Conservation (phyloP, 2,113 vertebrate species). For the Pica pica region DNA sequence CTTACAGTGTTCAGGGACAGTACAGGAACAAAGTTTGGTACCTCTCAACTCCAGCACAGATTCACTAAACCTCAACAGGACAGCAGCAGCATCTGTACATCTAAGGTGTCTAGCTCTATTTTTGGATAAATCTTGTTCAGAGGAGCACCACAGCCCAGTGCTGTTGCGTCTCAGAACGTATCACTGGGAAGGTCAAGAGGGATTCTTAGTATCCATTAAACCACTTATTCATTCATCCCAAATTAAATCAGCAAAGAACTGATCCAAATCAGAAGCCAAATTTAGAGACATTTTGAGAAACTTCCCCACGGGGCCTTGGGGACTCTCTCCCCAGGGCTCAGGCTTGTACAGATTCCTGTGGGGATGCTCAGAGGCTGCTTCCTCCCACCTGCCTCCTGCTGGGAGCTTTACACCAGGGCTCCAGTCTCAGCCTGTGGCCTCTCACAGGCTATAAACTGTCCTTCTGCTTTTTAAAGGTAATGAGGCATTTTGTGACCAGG, state of each 20-base stretch:
- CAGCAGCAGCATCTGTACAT: not conserved
- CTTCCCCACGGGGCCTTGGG: rapidly evolving
- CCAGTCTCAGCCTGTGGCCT: not conserved
- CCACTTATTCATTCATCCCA: not conserved
- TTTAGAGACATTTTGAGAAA: not conserved
- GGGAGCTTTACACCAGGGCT: not conserved
- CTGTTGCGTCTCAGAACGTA: not conserved
- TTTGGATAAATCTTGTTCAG: not conserved
- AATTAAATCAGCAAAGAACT: not conserved
- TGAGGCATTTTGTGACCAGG: not conserved
- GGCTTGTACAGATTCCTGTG: not conserved
- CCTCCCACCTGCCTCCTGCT: not conserved
- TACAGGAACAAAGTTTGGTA: not conserved
- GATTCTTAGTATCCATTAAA: not conserved
- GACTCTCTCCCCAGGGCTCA: not conserved
- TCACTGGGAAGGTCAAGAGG: not conserved
- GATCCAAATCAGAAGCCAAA: not conserved
- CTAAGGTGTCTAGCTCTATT: not conserved
- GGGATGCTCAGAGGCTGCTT: not conserved
- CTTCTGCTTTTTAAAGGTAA: not conserved
- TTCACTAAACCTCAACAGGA: not conserved
- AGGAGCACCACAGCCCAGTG: not conserved
- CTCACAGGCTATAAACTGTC: not conserved
- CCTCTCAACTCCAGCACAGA: not conserved
- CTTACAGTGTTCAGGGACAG: not conserved